A percentile compares a stretch with the other conserved stretches of the same genome.
Evolutionary conservation across 2,888 invertebrate genomes (phyloP).

Genomic region (Eumerus sabulonum): DNA sequence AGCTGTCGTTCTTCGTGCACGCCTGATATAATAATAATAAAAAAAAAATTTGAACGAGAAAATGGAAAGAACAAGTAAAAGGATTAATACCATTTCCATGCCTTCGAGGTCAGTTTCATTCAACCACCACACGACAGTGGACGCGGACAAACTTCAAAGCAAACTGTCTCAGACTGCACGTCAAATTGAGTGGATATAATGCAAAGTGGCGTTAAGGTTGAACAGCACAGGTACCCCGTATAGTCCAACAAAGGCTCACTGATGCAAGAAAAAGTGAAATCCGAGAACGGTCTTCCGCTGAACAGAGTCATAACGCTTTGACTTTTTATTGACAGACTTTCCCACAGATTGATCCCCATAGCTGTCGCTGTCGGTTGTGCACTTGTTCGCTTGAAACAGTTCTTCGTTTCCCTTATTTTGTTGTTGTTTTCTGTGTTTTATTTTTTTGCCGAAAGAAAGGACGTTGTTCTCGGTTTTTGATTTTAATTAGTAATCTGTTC

Average conservation of each 20-base stretch:
- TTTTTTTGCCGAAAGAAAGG: slow-evolving; percentile 11
- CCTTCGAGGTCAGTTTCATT: neutral
- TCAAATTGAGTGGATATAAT: slow-evolving; percentile 62
- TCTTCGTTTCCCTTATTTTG: slow-evolving; percentile 24
- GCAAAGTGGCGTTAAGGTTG: slow-evolving; percentile 38
- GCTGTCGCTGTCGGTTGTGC: slow-evolving; percentile 16
- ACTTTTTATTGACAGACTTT: slow-evolving; percentile 30
- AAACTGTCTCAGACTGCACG: slow-evolving; percentile 17
- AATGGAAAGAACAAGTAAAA: neutral
- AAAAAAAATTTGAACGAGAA: too few relatives aligned
- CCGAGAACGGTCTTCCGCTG: slow-evolving; percentile 54
- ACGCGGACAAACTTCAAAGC: slow-evolving; percentile 40
- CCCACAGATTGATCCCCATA: slow-evolving; percentile 7
- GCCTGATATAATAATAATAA: too few relatives aligned
- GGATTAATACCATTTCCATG: neutral
- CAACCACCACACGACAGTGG: slow-evolving; percentile 17
- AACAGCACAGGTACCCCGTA: slow-evolving; percentile 11
- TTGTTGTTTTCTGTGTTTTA: slow-evolving; percentile 44
- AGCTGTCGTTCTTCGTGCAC: too few relatives aligned
- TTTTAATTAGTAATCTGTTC: slow-evolving; percentile 61
- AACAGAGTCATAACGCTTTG: slow-evolving; percentile 57
- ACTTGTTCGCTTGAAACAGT: slow-evolving; percentile 13
- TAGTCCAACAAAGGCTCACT: slow-evolving; percentile 49
- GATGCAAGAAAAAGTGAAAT: slow-evolving; percentile 41
- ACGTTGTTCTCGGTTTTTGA: slow-evolving; percentile 11